These are phyloP conservation scores for Scotopteryx bipunctaria DNA, from an alignment of 2,888 invertebrate genomes.

Conservation along the genomic window DNA sequence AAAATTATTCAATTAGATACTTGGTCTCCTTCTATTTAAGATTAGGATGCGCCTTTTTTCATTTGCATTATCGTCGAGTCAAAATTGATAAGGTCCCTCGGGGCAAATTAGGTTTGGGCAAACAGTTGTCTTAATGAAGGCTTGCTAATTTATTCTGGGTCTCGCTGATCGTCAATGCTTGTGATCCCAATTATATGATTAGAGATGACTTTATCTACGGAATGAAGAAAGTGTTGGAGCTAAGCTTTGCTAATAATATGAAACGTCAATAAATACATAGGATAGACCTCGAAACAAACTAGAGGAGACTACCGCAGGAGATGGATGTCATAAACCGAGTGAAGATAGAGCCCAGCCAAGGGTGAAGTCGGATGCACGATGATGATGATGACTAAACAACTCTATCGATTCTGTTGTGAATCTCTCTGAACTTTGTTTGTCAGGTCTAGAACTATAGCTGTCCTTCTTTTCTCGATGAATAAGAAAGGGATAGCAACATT, in stretches of 20 bases:
- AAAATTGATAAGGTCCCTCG: constrained; percentile 47
- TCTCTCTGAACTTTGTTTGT: too few species aligned
- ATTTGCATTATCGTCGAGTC: constrained; percentile 56
- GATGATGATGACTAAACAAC: too few species aligned
- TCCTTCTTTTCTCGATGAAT: too few species aligned
- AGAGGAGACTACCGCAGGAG: too few species aligned
- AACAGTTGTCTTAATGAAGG: constrained; percentile 28
- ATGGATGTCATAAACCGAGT: too few species aligned
- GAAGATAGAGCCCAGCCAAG: too few species aligned
- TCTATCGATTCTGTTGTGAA: too few species aligned
- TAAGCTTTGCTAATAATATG: too few species aligned
- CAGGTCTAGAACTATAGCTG: too few species aligned
- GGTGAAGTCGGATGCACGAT: too few species aligned
- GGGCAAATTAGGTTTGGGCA: constrained; percentile 38
- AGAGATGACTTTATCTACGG: constrained; percentile 19
- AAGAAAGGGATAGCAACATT: too few species aligned
- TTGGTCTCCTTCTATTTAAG: constrained; percentile 58
- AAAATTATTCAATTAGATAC: constrained; percentile 75
- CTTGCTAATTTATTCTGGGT: constrained; percentile 21
- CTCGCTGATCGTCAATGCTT: constrained; percentile 10
- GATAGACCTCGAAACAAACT: not conserved
- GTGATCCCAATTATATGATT: constrained; percentile 29
- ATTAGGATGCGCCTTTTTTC: constrained; percentile 62
- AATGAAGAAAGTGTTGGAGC: not conserved
- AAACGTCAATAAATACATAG: too few species aligned